phyloP scores from a whole-genome alignment of 2,113 vertebrate genomes.

The Microtus pennsylvanicus region DNA sequence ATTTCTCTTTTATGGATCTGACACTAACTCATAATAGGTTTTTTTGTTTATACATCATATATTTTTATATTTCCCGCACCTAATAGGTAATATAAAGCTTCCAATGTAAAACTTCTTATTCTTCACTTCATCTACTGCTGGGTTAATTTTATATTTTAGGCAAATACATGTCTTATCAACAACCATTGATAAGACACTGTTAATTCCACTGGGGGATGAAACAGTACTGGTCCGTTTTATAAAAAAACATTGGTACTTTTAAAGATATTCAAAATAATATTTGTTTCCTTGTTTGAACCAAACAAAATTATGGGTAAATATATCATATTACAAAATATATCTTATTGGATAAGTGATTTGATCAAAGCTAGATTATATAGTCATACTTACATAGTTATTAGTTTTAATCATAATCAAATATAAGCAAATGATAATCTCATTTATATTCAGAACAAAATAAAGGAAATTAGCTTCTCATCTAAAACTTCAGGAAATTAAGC shows the following conservation, averaged over 20 bases:
- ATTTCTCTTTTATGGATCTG: background rate
- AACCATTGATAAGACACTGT: no score
- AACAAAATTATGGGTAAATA: slow-evolving; percentile 39
- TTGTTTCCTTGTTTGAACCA: slow-evolving; percentile 43
- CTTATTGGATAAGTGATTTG: slow-evolving; percentile 45
- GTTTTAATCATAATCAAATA: slow-evolving; percentile 69
- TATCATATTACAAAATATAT: slow-evolving; percentile 26
- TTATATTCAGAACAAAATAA: slow-evolving; percentile 69
- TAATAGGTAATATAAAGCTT: slow-evolving; percentile 11
- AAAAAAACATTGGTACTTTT: background rate
- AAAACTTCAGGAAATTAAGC: slow-evolving; percentile 69
- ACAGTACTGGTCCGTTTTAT: background rate
- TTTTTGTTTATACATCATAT: background rate
- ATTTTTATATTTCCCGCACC: background rate
- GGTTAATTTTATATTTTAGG: slow-evolving; percentile 16
- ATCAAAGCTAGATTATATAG: slow-evolving; percentile 56
- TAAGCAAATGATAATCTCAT: slow-evolving; percentile 64
- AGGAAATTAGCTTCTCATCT: slow-evolving; percentile 69
- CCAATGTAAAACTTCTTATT: background rate
- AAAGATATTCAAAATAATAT: background rate
- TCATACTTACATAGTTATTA: slow-evolving; percentile 57
- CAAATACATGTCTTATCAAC: background rate
- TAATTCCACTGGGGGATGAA: background rate
- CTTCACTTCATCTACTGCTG: background rate
- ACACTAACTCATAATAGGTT: background rate